These are phyloP conservation scores for Calephelis virginiensis DNA, from an alignment of 1,140 invertebrate species.

Conservation along the genomic window DNA sequence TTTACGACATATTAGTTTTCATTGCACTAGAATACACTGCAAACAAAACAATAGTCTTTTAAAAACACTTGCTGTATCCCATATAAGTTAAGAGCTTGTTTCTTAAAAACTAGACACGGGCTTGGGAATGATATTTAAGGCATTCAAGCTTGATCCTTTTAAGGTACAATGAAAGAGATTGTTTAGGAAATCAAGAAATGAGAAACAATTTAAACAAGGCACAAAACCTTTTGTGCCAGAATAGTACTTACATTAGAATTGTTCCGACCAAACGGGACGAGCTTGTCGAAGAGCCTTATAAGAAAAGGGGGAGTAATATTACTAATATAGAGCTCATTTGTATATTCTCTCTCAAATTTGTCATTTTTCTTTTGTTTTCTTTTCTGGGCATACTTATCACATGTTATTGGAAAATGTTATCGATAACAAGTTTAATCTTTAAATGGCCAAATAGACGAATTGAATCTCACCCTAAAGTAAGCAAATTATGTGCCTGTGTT, in stretches of 20 bases:
- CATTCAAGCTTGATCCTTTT: conserved; percentile 17
- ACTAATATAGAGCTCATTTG: background rate
- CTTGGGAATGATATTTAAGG: conserved; percentile 16
- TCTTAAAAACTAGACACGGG: background rate
- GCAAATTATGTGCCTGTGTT: too few species aligned
- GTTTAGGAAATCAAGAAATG: conserved; percentile 24
- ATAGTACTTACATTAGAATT: conserved; percentile 25
- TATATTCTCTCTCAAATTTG: too few species aligned
- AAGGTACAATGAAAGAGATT: conserved; percentile 21
- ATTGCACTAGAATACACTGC: background rate
- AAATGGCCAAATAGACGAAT: too few species aligned
- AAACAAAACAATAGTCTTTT: background rate
- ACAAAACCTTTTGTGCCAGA: conserved; percentile 30
- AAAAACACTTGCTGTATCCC: background rate
- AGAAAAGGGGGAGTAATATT: background rate
- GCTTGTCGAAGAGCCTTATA: conserved; percentile 21
- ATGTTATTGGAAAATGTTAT: too few species aligned
- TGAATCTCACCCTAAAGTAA: too few species aligned
- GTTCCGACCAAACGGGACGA: conserved; percentile 26
- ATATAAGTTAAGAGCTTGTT: background rate
- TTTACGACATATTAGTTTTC: background rate
- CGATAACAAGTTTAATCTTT: too few species aligned
- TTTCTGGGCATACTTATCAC: too few species aligned
- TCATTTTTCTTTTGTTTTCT: too few species aligned
- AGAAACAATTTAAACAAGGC: conserved; percentile 29